Evolutionary conservation across 1,140 invertebrate species (phyloP), one percentile per base, ranked within the genome.

Genomic region (Bicyclus anynana): DNA sequence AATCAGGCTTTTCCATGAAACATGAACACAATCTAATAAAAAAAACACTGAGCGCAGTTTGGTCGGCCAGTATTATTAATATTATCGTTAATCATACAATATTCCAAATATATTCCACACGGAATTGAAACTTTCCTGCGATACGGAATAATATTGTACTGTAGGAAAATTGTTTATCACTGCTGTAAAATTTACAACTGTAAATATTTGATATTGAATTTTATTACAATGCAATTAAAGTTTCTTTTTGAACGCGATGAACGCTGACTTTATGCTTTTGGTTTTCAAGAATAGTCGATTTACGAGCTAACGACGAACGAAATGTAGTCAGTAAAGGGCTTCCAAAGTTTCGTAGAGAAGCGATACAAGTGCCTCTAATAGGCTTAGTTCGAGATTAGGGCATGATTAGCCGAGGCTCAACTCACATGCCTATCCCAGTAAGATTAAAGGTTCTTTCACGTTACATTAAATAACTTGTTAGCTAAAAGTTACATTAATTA

Each of bases 321-420:
- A 71, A 65, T 62, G 65, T 29, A 29, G 73, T 64, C 35, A 55
- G 64, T 60, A 73, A 82, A 77, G 78, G 84, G 81, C 80, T 87
- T 84, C 83, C 67, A 77, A 87, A 87, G 84, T 87, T 87, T 87
- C 74, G 83, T 76, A 79, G 75, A 75, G 84, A 87, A 87, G 84
- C 81, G 60, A 84, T 86, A 86, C 81, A 84, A 87, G 77, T 83
- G 81, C 75, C 72, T 76, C 57, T 86, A 86, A 87, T 84, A 84
- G 81, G 81, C 83, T 87, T 87, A 84, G 81, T 74, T 72, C 56
- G 70, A 84, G 83, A 87, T 87, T 86, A 87, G 79, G 76, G 67
- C 76, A 72, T 73, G 81, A 87, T 87, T 87, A 84, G 81, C 71
- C 69, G 62, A 68, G 74, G 69, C 66, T 77, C 68, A 70, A 65